Conservation (phyloP, 2,797 vertebrate species). For the Squalus acanthias region DNA sequence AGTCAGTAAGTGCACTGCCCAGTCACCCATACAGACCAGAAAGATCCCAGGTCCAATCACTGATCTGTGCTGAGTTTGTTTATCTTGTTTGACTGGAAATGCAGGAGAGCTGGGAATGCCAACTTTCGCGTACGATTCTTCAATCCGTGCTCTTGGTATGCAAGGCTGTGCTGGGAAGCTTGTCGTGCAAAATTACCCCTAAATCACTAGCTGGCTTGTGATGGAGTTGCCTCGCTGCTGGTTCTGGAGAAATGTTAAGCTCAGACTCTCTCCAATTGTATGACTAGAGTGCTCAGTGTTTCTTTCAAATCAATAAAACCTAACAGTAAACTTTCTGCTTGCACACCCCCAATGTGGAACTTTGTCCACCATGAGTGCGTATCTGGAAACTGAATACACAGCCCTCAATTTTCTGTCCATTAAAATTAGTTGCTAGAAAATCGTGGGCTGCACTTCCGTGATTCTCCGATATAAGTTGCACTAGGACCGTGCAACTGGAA, state of each 20-base stretch:
- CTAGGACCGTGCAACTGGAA: neutral
- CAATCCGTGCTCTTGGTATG: neutral
- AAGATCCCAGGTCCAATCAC: neutral
- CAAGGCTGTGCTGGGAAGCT: neutral
- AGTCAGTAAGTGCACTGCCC: neutral
- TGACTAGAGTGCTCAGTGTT: neutral
- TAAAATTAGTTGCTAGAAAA: neutral
- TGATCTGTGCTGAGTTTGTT: neutral
- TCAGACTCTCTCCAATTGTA: neutral
- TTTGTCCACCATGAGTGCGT: neutral
- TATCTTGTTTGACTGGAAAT: neutral
- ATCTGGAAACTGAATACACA: neutral
- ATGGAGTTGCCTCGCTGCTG: neutral
- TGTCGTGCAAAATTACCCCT: neutral
- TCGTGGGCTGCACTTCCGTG: neutral
- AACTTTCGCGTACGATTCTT: neutral
- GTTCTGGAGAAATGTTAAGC: neutral
- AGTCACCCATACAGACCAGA: neutral
- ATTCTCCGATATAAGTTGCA: neutral
- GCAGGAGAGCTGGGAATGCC: neutral
- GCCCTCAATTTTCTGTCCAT: neutral
- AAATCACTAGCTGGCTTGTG: neutral
- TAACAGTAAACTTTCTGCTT: neutral
- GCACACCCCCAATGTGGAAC: neutral
- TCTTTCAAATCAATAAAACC: neutral